phyloP scores from a whole-genome alignment of 1,140 invertebrate genomes.

The Drosophila biarmipes region DNA sequence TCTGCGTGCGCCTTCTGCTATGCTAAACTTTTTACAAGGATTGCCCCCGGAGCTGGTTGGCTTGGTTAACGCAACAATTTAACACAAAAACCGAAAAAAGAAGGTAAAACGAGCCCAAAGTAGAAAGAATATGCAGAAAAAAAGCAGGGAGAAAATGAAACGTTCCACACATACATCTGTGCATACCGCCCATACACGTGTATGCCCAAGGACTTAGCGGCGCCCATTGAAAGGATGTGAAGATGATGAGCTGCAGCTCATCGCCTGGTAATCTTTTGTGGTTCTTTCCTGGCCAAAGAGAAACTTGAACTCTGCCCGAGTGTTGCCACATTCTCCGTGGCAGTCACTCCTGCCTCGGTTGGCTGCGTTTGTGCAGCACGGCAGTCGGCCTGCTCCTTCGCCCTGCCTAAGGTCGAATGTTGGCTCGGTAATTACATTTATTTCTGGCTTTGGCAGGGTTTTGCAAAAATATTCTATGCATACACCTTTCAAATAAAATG shows the following conservation, averaged over 20 bases:
- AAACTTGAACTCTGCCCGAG: conserved; percentile 67
- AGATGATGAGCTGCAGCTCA: conserved; percentile 67
- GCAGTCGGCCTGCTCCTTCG: neutral
- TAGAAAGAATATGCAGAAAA: conserved; percentile 11
- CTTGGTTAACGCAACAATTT: conserved; percentile 73
- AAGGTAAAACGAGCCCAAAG: conserved; percentile 50
- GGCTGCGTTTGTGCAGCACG: conserved; percentile 12
- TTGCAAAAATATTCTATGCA: conserved; percentile 1
- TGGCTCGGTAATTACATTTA: conserved; percentile 23
- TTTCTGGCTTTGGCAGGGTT: conserved; percentile 1
- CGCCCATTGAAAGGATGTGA: conserved; percentile 44
- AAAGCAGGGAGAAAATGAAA: neutral
- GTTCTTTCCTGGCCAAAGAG: conserved; percentile 52
- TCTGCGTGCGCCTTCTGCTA: conserved; percentile 51
- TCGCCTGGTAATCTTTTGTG: conserved; percentile 72
- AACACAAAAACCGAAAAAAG: conserved; percentile 47
- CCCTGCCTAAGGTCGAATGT: conserved; percentile 5
- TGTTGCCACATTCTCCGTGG: conserved; percentile 49
- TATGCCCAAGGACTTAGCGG: conserved; percentile 48
- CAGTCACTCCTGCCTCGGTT: conserved; percentile 13
- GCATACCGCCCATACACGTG: conserved; percentile 12
- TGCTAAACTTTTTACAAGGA: conserved; percentile 79
- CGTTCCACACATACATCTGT: conserved; percentile 44
- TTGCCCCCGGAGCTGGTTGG: conserved; percentile 58
- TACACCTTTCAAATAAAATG: neutral